These are phyloP conservation scores for Metopia argyrocephala DNA, from an alignment of 2,888 invertebrate genomes.

Conservation along the genomic window DNA sequence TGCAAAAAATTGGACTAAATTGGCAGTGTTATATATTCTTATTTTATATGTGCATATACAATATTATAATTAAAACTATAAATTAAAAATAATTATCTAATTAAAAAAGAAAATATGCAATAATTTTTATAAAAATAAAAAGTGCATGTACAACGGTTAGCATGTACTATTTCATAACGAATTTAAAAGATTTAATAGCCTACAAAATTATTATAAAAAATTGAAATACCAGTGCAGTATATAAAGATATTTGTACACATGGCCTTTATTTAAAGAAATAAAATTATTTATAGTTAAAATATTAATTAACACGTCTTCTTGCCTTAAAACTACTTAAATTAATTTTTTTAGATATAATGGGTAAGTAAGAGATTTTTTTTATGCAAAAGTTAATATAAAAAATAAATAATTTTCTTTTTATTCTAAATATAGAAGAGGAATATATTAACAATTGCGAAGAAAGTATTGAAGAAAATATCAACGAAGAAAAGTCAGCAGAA, in stretches of 20 bases:
- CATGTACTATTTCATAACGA: slow-evolving; percentile 41
- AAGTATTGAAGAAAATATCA: slow-evolving; percentile 18
- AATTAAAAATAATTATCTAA: slow-evolving; percentile 6
- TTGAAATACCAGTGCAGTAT: neutral
- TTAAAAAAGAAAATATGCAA: neutral
- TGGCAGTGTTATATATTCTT: neutral
- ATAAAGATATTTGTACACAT: no score
- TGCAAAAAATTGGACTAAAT: slow-evolving; percentile 16
- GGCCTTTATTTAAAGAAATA: slow-evolving; percentile 13
- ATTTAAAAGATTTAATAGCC: neutral
- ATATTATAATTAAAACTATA: neutral
- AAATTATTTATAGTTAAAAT: neutral
- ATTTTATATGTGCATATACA: neutral
- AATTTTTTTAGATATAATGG: slow-evolving; percentile 28
- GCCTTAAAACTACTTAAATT: neutral
- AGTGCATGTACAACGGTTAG: neutral
- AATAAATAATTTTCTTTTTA: slow-evolving; percentile 25
- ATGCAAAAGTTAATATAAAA: neutral
- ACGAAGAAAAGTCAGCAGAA: neutral
- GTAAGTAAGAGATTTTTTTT: slow-evolving; percentile 47
- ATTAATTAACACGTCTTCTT: neutral
- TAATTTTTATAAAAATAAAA: neutral
- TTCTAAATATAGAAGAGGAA: slow-evolving; percentile 48
- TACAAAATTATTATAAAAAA: slow-evolving; percentile 16
- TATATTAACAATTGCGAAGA: slow-evolving; percentile 2